Evolutionary conservation across 2,888 invertebrate genomes (phyloP), one percentile per base, ranked within the genome.

Genomic region (Rapana venosa): DNA sequence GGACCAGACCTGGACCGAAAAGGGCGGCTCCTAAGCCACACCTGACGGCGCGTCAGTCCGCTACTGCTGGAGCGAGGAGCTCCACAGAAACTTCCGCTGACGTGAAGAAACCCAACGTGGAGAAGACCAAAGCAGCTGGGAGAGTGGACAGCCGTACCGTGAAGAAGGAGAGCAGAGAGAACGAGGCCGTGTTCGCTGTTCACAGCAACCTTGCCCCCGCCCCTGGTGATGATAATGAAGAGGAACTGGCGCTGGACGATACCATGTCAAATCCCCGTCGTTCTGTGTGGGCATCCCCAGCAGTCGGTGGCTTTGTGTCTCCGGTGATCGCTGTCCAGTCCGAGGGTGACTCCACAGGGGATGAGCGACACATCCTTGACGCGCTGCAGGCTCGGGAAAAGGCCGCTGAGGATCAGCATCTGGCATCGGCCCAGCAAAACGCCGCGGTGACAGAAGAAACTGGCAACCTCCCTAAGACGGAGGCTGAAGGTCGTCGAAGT

Each of bases 281-380:
- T 36, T 89, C 89, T 4, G 20, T 85, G 47, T 89, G 89, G 89
- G 70, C 61, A 8, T 89, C 89, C 30, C 89, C 89, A 32, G 89
- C 89, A 30, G 89, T 89, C n/a, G 74, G 15, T 30, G 89, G 84
- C n/a, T 89, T 89, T 32, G 74, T 36, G 17, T 84, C 89, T n/a
- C 85, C 74, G 4, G 58, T 89, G 36, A 30, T 89, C 47, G 89
- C 85, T 13, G 30, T 47, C 36, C 84, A 56, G n/a, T 35, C 85
- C 13, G 89, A 89, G 35, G 70, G 85, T 15, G 85, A 84, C 32
- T 84, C 85, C 77, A 89, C 85, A 30, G 85, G 84, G 13, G 89
- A 85, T 20, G 74, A 74, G 15, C 30, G 20, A 22, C 86, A 86
- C 8, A 66, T 58, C 6, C 35, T 32, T 22, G 81, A 26, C 1